Evolutionary conservation across 1,140 invertebrate species (phyloP), one percentile per base, ranked within the genome.

Genomic region (Cheumatopsyche charites): DNA sequence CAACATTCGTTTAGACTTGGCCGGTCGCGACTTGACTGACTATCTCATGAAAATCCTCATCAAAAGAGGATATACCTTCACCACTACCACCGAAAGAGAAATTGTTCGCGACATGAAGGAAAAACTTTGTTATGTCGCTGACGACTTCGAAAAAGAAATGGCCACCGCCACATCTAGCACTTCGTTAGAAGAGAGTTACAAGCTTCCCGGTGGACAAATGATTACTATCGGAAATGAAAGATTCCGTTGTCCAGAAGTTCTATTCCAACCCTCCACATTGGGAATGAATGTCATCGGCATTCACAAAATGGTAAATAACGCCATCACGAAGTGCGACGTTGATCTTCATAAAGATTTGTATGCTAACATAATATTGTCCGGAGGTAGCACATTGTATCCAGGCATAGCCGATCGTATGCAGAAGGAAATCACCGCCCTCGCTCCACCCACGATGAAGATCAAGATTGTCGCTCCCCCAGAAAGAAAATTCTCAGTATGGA

Each of bases 391-490:
- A 25, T 89, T 90, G 88, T 71, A 55, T 81, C 94, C 94, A 74
- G 93, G 92, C 83, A 92, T 93, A 80, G 88, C 88, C 78, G 89
- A 90, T 80, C 86, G 89, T 76, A 94, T 95, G 93, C 93, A 94
- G 84, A 94, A 95, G 85, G 94, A 96, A 85, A 95, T 96, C 86
- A 94, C 93, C 78, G 89, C 92, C 75, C 86, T 96, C 67, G 93
- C 94, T 75, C 94, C 94, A 77, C 88, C 89, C 62, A 94, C 92
- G 72, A 94, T 95, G 88, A 95, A 95, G 85, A 93, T 95, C 85
- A 96, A 96, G 88, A 95, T 96, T 84, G 95, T 96, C 82, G 94
- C 94, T 67, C 93, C 90, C 70, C 89, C 90, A 79, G 89, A 90
- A 82, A 89, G 93, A 80, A 94, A 94, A 82, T 94, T 94, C 87